These are phyloP conservation scores for Corella eumyota DNA, from an alignment of 23 tunicate species.

Conservation along the genomic window DNA sequence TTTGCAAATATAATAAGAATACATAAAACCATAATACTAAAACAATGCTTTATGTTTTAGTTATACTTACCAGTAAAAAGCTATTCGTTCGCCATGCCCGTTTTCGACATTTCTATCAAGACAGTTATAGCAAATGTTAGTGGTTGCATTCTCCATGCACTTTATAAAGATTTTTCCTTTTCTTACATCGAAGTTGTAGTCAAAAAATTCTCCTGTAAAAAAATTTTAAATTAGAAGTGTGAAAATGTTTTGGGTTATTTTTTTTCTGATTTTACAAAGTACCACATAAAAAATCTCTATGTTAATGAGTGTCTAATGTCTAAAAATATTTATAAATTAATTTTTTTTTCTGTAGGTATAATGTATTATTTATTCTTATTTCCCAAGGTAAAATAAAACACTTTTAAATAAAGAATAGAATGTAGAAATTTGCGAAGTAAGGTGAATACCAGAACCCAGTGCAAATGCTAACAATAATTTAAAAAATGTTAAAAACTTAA, in stretches of 20 bases:
- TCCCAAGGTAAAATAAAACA: background rate
- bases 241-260: too few relatives aligned
- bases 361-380: too few relatives aligned
- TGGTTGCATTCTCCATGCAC: slow-evolving; percentile 69
- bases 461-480: too few relatives aligned
- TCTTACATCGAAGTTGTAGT: slow-evolving; percentile 59
- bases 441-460: too few relatives aligned
- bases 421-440: background rate
- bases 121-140: slow-evolving; percentile 89
- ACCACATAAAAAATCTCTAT: too few relatives aligned
- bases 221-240: too few relatives aligned
- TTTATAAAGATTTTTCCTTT: slow-evolving; percentile 63
- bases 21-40: background rate
- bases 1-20: background rate
- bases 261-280: too few relatives aligned
- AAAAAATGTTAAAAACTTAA: background rate
- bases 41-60: background rate
- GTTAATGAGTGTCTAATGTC: too few relatives aligned
- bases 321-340: too few relatives aligned
- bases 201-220: slow-evolving; percentile 40
- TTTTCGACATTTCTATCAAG: slow-evolving; percentile 63
- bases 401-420: background rate
- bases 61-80: slow-evolving; percentile 62
- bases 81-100: slow-evolving; percentile 65
- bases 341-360: too few relatives aligned